Evolutionary conservation across 2,113 vertebrate genomes (phyloP), one percentile per base, ranked within the genome.

Genomic region (Varanus komodoensis): DNA sequence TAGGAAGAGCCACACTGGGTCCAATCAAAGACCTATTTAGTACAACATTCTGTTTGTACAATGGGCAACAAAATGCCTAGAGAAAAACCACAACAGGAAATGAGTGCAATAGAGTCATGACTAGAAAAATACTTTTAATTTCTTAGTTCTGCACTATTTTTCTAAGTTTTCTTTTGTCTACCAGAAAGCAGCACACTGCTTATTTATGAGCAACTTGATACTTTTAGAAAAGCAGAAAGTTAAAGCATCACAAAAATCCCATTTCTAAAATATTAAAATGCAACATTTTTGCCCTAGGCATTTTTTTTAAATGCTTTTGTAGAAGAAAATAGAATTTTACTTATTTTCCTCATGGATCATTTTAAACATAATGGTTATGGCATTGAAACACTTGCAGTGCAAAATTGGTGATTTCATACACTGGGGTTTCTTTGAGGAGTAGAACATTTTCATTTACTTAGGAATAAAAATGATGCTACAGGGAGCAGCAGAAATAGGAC

Each of bases 311-410:
- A 38, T 73, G 50, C 21, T 64, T 89, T n/a, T 57, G 34, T 80
- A 64, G 50, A 86, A 73, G 82, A 71, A 34, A 90, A 90, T 79
- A 54, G 75, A 90, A 71, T 44, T 79, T 90, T 86, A 80, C 50
- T 78, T 90, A 80, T 90, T 90, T 90, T 86, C 67, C 64, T 80
- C 64, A 61, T 71, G 67, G 21, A 80, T 84, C 82, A 84, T 68
- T 84, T 84, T 78, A 84, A 89, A 84, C 73, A 69, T 85, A 80
- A 89, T 73, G 86, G 15, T 89, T 90, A 94, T 93, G 52, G 29
- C 48, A 84, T 3, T 93, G 48, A 19, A 89, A 91, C 84, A 75
- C 84, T 74, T 38, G 83, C 85, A 50, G 89, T 91, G 34, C 8
- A 87, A 91, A 1, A 3, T 64, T 82, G 14, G 38, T 68, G 93